These are phyloP conservation scores for Prosopocoilus inquinatus DNA, from an alignment of 2,888 invertebrate genomes.

Conservation along the genomic window DNA sequence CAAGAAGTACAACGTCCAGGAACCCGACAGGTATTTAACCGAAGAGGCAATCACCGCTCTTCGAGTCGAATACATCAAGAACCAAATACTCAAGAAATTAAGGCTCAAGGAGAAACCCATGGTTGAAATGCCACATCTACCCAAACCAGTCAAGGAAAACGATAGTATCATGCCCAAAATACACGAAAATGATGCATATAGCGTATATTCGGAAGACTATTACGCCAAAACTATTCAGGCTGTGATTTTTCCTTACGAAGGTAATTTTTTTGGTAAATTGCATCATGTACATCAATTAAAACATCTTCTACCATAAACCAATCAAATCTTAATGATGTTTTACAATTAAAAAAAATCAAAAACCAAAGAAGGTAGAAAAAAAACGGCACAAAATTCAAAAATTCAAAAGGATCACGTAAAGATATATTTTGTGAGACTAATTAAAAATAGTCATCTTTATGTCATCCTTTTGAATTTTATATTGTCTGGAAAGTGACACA, in stretches of 20 bases:
- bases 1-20: slow-evolving; percentile 19
- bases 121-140: slow-evolving; percentile 62
- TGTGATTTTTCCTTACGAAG: slow-evolving; percentile 77
- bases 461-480: too few relatives aligned
- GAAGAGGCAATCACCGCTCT: slow-evolving; percentile 63
- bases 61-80: slow-evolving; percentile 78
- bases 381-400: too few relatives aligned
- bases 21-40: slow-evolving; percentile 31
- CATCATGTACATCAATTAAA: too few relatives aligned
- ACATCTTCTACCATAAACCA: too few relatives aligned
- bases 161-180: slow-evolving; percentile 58
- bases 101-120: slow-evolving; percentile 73
- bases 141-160: slow-evolving; percentile 74
- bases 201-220: slow-evolving; percentile 70
- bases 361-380: too few relatives aligned
- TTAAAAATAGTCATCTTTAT: too few relatives aligned
- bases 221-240: slow-evolving; percentile 83
- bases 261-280: slow-evolving; percentile 48
- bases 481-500: too few relatives aligned
- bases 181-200: slow-evolving; percentile 52
- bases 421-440: too few relatives aligned
- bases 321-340: too few relatives aligned
- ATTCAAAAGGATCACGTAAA: too few relatives aligned
- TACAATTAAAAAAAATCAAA: too few relatives aligned
- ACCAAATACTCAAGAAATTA: slow-evolving; percentile 79